Conservation (phyloP, 2,113 vertebrate species). For the Channa maculata region DNA sequence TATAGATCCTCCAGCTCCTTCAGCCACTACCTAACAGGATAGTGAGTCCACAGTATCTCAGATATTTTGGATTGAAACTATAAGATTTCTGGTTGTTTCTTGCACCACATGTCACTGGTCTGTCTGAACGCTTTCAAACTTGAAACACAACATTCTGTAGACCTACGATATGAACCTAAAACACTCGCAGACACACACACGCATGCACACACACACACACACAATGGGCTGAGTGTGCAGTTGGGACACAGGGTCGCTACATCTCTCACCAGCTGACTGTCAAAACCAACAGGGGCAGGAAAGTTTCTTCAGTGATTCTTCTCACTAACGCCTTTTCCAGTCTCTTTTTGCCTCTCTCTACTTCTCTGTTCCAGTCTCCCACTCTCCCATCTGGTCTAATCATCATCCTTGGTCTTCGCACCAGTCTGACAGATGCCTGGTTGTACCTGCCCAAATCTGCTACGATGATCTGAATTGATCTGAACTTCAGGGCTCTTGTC, state of each 20-base stretch:
- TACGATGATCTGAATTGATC: neutral
- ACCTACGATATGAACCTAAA: conserved; percentile 41
- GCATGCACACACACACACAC: conserved; percentile 12
- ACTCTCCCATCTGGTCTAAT: conserved; percentile 1
- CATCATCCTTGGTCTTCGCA: neutral
- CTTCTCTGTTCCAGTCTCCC: neutral
- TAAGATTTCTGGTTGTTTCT: conserved; percentile 6
- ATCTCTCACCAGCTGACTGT: conserved; percentile 53
- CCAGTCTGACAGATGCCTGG: conserved; percentile 1
- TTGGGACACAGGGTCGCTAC: conserved; percentile 28
- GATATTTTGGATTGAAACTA: neutral
- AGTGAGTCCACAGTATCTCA: neutral
- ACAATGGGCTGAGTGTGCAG: conserved; percentile 37
- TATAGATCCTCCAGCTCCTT: too few species aligned
- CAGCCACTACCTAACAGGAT: too few species aligned
- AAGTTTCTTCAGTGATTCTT: conserved; percentile 16
- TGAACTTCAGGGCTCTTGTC: conserved; percentile 7
- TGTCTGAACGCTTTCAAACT: conserved; percentile 42
- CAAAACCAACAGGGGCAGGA: conserved; percentile 51
- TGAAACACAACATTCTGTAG: conserved; percentile 32
- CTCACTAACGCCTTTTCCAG: neutral
- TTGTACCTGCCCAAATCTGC: conserved; percentile 1
- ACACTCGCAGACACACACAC: conserved; percentile 19
- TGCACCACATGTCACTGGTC: conserved; percentile 30
- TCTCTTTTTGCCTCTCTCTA: neutral